Percentiles rank a stretch among this genome's conserved stretches.
These are phyloP conservation scores for Bufo gargarizans DNA, from an alignment of 2,113 vertebrate species.

Conservation along the genomic window DNA sequence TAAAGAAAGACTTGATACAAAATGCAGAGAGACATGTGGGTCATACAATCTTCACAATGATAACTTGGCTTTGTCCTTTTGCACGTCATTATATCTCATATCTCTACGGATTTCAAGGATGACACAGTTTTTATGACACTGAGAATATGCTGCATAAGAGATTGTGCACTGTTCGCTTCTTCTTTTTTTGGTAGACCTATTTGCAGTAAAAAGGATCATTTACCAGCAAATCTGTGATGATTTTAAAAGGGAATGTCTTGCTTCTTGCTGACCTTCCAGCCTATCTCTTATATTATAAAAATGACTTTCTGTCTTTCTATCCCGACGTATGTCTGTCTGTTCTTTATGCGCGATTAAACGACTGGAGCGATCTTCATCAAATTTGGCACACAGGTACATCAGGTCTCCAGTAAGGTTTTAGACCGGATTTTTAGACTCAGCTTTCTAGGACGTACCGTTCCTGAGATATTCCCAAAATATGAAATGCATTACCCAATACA, in stretches of 20 bases:
- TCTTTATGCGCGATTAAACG: too few species aligned
- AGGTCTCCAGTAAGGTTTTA: too few species aligned
- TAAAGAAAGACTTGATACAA: slow-evolving; percentile 20
- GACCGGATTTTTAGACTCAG: too few species aligned
- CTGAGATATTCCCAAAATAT: too few species aligned
- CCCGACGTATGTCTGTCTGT: too few species aligned
- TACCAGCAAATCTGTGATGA: slow-evolving; percentile 15
- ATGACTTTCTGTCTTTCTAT: too few species aligned
- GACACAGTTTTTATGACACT: slow-evolving; percentile 45
- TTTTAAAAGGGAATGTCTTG: slow-evolving; percentile 44
- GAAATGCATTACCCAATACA: too few species aligned
- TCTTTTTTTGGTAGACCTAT: slow-evolving; percentile 14
- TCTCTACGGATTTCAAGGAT: slow-evolving; percentile 48
- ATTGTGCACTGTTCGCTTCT: slow-evolving; percentile 22
- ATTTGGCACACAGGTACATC: too few species aligned
- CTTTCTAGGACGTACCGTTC: too few species aligned
- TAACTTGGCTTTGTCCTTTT: slow-evolving; percentile 31
- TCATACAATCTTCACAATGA: slow-evolving; percentile 47
- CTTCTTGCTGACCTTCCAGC: slow-evolving; percentile 46
- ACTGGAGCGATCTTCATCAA: too few species aligned
- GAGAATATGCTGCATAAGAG: slow-evolving; percentile 44
- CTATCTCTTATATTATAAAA: background rate
- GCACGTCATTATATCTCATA: slow-evolving; percentile 38
- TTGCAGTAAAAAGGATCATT: slow-evolving; percentile 48
- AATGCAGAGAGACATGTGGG: slow-evolving; percentile 21